Percentiles rank a stretch among this genome's conserved stretches.
Evolutionary conservation across 2,888 invertebrate genomes (phyloP).

Genomic region (Willowsia nigromaculata): DNA sequence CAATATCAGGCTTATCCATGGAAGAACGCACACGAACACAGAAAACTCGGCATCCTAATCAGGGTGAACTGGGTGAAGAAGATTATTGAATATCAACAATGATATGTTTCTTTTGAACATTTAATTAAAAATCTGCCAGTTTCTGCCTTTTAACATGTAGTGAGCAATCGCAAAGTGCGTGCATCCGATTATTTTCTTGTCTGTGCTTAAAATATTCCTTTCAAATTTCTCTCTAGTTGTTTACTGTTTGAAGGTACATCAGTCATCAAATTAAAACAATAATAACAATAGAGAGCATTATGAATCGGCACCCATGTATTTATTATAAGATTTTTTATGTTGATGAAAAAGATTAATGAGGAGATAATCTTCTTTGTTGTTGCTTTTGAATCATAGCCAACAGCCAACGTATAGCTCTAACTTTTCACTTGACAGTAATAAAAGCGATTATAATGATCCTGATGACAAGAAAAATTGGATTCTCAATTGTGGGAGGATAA

Average conservation of each 20-base stretch:
- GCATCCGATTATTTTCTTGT: too few species aligned
- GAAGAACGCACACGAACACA: neutral
- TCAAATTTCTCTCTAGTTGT: too few species aligned
- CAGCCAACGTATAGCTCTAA: neutral
- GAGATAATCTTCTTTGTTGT: slow-evolving; percentile 4
- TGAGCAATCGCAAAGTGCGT: too few species aligned
- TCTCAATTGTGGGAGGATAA: slow-evolving; percentile 13
- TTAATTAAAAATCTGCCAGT: too few species aligned
- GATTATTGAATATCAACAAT: slow-evolving; percentile 25
- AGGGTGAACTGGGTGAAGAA: slow-evolving; percentile 29
- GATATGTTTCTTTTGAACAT: too few species aligned
- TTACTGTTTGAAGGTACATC: too few species aligned
- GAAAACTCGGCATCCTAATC: neutral
- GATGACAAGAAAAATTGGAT: slow-evolving; percentile 19
- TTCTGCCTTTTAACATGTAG: too few species aligned
- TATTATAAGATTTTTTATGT: neutral
- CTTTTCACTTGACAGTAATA: slow-evolving; percentile 6
- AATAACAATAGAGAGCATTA: too few species aligned
- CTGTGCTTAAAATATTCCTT: too few species aligned
- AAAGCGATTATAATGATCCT: slow-evolving; percentile 1
- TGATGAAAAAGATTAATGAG: slow-evolving; percentile 61
- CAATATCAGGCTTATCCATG: slow-evolving; percentile 1
- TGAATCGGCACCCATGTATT: neutral
- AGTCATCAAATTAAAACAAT: too few species aligned
- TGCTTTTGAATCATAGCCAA: neutral